Conservation (phyloP, 2,113 vertebrate species). For the Pelecanoides urinatrix region DNA sequence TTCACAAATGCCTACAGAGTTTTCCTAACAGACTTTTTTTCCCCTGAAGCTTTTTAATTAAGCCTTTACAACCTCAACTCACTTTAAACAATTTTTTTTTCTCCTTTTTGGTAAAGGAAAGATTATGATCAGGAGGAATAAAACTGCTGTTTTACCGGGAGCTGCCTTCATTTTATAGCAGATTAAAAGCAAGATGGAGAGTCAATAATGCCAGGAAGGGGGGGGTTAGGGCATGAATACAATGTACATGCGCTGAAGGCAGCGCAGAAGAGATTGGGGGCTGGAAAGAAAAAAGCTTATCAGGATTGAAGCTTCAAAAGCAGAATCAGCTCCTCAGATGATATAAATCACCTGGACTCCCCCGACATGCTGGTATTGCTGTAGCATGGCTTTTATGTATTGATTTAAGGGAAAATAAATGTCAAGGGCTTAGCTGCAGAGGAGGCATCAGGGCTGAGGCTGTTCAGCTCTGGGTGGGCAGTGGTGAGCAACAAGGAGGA, state of each 20-base stretch:
- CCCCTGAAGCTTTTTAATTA: not conserved
- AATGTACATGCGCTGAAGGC: not conserved
- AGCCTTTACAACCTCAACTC: not conserved
- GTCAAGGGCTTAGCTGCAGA: not conserved
- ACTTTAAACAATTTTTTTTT: not conserved
- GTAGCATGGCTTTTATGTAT: not conserved
- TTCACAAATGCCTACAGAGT: not conserved
- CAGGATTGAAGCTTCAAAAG: not conserved
- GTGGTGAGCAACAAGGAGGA: not conserved
- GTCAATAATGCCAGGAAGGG: not conserved
- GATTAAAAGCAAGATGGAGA: not conserved
- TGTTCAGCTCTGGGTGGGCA: not conserved
- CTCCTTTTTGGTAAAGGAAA: not conserved
- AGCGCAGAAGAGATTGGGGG: not conserved
- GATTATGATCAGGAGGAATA: not conserved
- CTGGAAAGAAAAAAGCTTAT: not conserved
- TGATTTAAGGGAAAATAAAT: slow-evolving; percentile 36
- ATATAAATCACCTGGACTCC: not conserved
- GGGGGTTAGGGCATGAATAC: not conserved
- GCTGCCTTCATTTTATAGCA: slow-evolving; percentile 23
- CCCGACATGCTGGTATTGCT: not conserved
- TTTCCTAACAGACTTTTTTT: not conserved
- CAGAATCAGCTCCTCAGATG: not conserved
- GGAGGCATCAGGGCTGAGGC: not conserved
- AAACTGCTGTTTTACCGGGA: not conserved